Evolutionary conservation across 2,797 vertebrate genomes (phyloP).

Genomic region (Tinamus major): DNA sequence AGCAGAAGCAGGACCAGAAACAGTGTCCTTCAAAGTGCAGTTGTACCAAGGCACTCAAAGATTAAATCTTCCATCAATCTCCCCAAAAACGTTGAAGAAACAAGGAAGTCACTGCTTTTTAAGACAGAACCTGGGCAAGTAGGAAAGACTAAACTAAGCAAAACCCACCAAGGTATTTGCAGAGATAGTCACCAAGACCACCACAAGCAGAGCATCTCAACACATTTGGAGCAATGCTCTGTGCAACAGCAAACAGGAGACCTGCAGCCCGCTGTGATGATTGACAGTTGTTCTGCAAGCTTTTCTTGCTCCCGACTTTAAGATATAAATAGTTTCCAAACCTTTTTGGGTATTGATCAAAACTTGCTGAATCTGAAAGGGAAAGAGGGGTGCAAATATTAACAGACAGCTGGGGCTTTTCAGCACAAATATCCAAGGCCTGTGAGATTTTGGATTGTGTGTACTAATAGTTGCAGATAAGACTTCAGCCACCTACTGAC

Average conservation of each 20-base stretch:
- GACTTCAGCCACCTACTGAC: neutral
- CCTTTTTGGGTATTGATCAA: neutral
- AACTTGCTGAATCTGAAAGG: neutral
- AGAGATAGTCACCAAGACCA: neutral
- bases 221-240: neutral
- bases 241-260: neutral
- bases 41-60: neutral
- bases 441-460: neutral
- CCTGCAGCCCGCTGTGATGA: too few relatives aligned
- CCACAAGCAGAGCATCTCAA: neutral
- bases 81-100: too few relatives aligned
- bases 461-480: neutral
- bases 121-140: neutral
- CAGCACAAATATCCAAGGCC: neutral
- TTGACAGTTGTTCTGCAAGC: neutral
- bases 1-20: neutral
- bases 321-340: neutral
- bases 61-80: too few relatives aligned
- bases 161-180: neutral
- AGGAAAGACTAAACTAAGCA: neutral
- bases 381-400: neutral
- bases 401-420: neutral
- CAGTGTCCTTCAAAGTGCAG: neutral
- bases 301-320: neutral
- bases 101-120: neutral